Evolutionary conservation across 2,113 vertebrate genomes (phyloP).

Genomic region (Nansenia antarctica): DNA sequence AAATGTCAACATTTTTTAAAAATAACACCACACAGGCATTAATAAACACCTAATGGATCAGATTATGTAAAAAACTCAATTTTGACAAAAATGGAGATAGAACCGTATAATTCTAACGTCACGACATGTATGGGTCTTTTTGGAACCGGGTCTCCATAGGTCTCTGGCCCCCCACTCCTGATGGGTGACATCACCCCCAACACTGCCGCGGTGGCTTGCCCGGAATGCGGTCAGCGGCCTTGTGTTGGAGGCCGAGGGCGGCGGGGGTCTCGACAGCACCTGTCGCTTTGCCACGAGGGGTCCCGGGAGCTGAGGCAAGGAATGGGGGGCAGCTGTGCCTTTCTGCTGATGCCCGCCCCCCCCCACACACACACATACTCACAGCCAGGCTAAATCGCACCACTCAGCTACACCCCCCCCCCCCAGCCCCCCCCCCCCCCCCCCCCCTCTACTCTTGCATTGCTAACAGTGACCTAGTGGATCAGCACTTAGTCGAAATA

Average conservation of each 20-base stretch:
- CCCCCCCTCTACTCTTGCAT: background rate
- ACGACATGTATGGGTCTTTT: background rate
- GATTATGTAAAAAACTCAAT: no score
- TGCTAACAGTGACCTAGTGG: slow-evolving; percentile 28
- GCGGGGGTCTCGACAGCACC: slow-evolving; percentile 49
- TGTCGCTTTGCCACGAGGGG: slow-evolving; percentile 50
- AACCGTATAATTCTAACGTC: no score
- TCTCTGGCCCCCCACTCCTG: background rate
- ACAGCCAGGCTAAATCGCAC: slow-evolving; percentile 18
- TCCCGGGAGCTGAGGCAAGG: slow-evolving; percentile 8
- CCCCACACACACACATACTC: slow-evolving; percentile 17
- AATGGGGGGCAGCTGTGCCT: slow-evolving; percentile 61
- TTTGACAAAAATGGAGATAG: no score
- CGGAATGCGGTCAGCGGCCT: slow-evolving; percentile 4
- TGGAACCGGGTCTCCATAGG: background rate
- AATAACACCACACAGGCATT: no score
- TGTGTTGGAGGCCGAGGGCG: background rate
- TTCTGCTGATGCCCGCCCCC: slow-evolving; percentile 4
- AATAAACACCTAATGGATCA: no score
- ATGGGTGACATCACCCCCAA: slow-evolving; percentile 12
- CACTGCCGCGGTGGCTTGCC: background rate
- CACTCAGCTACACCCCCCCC: slow-evolving; percentile 34
- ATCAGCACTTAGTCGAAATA: slow-evolving; percentile 11
- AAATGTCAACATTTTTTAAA: no score
- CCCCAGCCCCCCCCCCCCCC: slow-evolving; percentile 7